These are phyloP conservation scores for Drosophila bunnanda DNA, from an alignment of 2,888 invertebrate genomes.

Conservation along the genomic window DNA sequence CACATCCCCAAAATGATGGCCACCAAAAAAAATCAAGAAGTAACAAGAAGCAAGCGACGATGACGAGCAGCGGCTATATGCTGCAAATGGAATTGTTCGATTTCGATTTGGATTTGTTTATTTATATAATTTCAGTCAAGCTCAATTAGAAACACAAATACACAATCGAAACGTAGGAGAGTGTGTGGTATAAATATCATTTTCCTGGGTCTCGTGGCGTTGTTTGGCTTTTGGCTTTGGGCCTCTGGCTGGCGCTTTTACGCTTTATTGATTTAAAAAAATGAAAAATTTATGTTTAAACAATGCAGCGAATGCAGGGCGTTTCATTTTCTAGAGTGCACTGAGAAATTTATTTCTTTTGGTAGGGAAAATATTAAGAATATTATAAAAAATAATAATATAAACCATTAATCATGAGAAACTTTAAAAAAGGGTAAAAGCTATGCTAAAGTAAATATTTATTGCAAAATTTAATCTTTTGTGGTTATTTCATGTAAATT, in stretches of 20 bases:
- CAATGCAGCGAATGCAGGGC: constrained; percentile 51
- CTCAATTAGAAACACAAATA: constrained; percentile 70
- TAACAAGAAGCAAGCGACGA: constrained; percentile 29
- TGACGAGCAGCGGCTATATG: constrained; percentile 20
- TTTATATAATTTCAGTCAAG: constrained; percentile 78
- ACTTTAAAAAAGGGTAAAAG: too few relatives aligned
- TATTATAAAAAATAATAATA: background rate
- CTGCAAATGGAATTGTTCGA: constrained; percentile 12
- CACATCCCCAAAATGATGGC: constrained; percentile 33
- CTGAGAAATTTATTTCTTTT: background rate
- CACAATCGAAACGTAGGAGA: constrained; percentile 27
- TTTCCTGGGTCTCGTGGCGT: constrained; percentile 70
- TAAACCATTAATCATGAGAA: too few relatives aligned
- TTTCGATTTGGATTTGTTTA: constrained; percentile 58
- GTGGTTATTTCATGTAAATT: background rate
- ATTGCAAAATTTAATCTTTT: background rate
- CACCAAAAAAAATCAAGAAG: constrained; percentile 12
- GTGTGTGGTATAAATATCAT: constrained; percentile 62
- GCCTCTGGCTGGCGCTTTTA: constrained; percentile 56
- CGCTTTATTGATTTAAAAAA: constrained; percentile 78
- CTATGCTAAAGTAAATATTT: too few relatives aligned
- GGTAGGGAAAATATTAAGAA: background rate
- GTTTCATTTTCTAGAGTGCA: constrained; percentile 6
- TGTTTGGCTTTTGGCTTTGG: constrained; percentile 58
- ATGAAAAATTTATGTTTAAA: constrained; percentile 80